Evolutionary conservation across 2,113 vertebrate species (phyloP).

Genomic region (Ramphastos sulfuratus): DNA sequence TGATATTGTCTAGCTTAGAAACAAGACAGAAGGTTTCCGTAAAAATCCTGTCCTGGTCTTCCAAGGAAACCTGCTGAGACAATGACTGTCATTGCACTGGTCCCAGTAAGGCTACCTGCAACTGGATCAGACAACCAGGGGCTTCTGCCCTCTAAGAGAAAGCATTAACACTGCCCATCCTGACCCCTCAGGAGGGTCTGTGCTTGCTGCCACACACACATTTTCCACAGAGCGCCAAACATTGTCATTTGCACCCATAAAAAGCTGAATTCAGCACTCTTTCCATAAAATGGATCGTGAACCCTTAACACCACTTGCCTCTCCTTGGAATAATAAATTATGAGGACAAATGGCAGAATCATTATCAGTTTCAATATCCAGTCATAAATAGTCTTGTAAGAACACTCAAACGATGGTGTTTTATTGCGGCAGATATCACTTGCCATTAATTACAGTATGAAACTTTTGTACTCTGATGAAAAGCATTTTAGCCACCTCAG

Average conservation of each 20-base stretch:
- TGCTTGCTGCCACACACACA: background rate
- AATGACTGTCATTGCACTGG: background rate
- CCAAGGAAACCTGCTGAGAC: background rate
- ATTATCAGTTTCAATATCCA: conserved; percentile 73
- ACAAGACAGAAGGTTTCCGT: background rate
- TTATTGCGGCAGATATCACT: conserved; percentile 68
- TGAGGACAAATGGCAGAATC: conserved; percentile 72
- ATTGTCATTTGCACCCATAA: conserved; percentile 58
- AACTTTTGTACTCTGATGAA: conserved; percentile 69
- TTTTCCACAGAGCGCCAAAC: conserved; percentile 40
- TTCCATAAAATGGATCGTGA: conserved; percentile 64
- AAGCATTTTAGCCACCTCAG: conserved; percentile 59
- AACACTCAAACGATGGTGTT: conserved; percentile 69
- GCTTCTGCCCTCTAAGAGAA: background rate
- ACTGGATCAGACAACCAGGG: background rate
- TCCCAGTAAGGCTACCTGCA: background rate
- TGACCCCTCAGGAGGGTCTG: background rate
- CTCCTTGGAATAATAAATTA: conserved; percentile 73
- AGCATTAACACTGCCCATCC: background rate
- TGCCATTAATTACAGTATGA: conserved; percentile 67
- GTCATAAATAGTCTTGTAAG: conserved; percentile 74
- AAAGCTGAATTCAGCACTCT: conserved; percentile 68
- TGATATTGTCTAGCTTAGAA: background rate
- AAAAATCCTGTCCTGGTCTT: background rate
- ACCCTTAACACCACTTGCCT: conserved; percentile 66